Conservation (phyloP, 2,888 invertebrate species). For the Carpatolechia fugitivella region DNA sequence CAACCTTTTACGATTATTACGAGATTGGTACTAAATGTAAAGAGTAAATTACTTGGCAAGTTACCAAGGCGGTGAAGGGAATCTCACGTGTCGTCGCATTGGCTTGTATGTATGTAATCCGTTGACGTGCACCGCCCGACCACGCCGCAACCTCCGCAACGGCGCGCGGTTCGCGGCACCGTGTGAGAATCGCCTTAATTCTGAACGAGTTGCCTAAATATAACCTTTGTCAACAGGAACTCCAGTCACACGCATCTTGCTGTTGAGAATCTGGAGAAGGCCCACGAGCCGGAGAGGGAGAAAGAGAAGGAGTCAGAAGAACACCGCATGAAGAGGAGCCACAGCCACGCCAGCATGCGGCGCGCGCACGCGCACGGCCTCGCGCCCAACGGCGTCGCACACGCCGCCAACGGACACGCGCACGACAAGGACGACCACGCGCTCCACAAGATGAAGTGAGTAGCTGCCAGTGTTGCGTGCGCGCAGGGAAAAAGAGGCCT, state of each 20-base stretch:
- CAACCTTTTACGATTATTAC: too few species aligned
- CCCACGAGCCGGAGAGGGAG: slow-evolving; percentile 31
- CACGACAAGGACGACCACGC: slow-evolving; percentile 44
- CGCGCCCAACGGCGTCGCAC: slow-evolving; percentile 62
- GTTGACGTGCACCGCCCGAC: too few species aligned
- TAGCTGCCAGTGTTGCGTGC: slow-evolving; percentile 20
- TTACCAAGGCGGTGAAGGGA: too few species aligned
- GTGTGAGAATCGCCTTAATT: too few species aligned
- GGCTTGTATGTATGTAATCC: too few species aligned
- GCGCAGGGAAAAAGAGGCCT: too few species aligned
- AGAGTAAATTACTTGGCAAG: too few species aligned
- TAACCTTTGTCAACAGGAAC: slow-evolving; percentile 38
- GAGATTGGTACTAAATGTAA: too few species aligned
- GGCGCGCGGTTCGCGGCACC: too few species aligned
- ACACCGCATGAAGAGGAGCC: slow-evolving; percentile 62
- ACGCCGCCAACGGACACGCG: slow-evolving; percentile 55
- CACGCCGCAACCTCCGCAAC: too few species aligned
- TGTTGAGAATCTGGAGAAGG: slow-evolving; percentile 55
- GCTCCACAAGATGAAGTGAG: slow-evolving; percentile 59
- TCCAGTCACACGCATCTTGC: slow-evolving; percentile 59
- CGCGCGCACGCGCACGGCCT: slow-evolving; percentile 52
- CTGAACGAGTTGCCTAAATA: too few species aligned
- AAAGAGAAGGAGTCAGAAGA: slow-evolving; percentile 23
- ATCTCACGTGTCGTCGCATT: too few species aligned
- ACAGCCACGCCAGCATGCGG: slow-evolving; percentile 71